Evolutionary conservation across 2,113 vertebrate species (phyloP).

Genomic region (Meriones unguiculatus): DNA sequence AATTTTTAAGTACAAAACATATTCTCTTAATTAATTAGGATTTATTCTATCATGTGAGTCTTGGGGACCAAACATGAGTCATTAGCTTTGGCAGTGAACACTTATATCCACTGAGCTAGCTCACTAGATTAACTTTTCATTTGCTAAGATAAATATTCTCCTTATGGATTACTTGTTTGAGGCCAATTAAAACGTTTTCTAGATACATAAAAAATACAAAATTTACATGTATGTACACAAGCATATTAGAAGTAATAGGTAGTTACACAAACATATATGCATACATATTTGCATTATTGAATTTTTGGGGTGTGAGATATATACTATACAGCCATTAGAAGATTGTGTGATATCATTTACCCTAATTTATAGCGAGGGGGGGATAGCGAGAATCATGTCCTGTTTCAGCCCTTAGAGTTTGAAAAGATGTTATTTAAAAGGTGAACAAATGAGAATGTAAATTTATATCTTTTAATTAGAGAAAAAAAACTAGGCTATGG

Average conservation of each 20-base stretch:
- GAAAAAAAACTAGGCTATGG: slow-evolving; percentile 14
- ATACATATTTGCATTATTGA: neutral
- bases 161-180: neutral
- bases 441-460: slow-evolving; percentile 13
- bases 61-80: neutral
- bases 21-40: slow-evolving; percentile 67
- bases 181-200: slow-evolving; percentile 24
- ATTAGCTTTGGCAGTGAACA: neutral
- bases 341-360: neutral
- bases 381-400: neutral
- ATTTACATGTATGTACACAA: neutral
- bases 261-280: neutral
- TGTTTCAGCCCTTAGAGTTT: neutral
- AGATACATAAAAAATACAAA: neutral
- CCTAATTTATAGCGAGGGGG: neutral
- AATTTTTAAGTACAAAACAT: neutral
- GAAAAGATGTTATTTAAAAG: neutral
- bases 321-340: neutral
- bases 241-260: neutral
- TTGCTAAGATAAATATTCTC: slow-evolving; percentile 22
- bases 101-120: no score
- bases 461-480: neutral
- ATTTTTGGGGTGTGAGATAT: neutral
- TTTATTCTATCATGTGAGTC: slow-evolving; percentile 15
- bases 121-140: neutral